A percentile compares a stretch with the other conserved stretches of the same genome.
Conservation (phyloP, 2,113 vertebrate species). For the Chunga burmeisteri region DNA sequence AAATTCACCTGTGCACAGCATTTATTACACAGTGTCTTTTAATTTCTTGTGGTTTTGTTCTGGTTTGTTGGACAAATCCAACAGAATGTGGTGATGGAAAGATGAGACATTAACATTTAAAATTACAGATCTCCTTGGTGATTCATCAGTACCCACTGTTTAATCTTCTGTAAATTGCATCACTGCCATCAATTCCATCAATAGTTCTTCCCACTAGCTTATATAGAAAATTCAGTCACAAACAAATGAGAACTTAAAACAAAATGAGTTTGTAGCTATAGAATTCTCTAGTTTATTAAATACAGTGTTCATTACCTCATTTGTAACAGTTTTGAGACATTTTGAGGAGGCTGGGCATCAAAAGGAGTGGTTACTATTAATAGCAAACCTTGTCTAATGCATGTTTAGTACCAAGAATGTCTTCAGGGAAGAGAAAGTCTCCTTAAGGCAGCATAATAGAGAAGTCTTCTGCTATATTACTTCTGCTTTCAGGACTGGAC, state of each 20-base stretch:
- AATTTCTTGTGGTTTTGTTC: not conserved
- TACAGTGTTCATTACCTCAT: not conserved
- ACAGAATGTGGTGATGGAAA: not conserved
- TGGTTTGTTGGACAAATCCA: not conserved
- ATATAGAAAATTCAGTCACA: not conserved
- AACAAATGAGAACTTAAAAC: not conserved
- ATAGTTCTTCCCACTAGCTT: not conserved
- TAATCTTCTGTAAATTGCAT: not conserved
- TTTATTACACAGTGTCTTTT: not conserved
- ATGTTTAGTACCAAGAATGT: not conserved
- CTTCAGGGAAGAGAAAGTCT: not conserved
- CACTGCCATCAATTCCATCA: not conserved
- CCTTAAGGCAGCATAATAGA: not conserved
- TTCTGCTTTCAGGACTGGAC: not conserved
- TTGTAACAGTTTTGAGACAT: not conserved
- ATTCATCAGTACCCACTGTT: not conserved
- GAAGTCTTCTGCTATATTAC: not conserved
- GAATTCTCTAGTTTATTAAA: not conserved
- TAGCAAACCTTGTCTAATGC: not conserved
- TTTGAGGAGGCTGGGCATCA: not conserved
- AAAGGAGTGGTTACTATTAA: not conserved
- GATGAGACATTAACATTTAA: not conserved
- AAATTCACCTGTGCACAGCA: not conserved
- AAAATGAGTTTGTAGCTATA: not conserved
- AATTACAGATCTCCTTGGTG: not conserved